These are phyloP conservation scores for Pempheris klunzingeri DNA, from an alignment of 2,797 vertebrate species.

Conservation along the genomic window DNA sequence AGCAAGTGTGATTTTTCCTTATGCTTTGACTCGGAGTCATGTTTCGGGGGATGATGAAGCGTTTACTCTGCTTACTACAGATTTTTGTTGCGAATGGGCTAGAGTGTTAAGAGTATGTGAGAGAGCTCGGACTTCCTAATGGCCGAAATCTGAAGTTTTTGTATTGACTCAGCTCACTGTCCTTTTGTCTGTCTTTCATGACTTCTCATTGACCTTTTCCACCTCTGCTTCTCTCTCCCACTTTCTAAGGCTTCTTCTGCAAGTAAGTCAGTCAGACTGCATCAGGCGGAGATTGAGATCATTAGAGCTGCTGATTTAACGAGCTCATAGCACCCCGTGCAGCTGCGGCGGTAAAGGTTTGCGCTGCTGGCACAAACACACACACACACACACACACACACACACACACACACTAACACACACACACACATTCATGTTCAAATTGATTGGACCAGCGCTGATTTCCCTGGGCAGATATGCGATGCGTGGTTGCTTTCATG, in stretches of 20 bases:
- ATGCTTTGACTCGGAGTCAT: conserved; percentile 28
- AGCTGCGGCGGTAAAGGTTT: conserved; percentile 58
- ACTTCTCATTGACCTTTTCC: conserved; percentile 46
- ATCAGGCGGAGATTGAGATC: conserved; percentile 68
- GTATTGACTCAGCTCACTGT: conserved; percentile 13
- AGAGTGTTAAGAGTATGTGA: background rate
- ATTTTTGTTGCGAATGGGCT: conserved; percentile 11
- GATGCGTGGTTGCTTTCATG: conserved; percentile 68
- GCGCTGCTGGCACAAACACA: conserved; percentile 35
- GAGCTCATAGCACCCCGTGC: conserved; percentile 53
- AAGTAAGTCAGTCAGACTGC: conserved; percentile 55
- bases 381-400: conserved; percentile 22
- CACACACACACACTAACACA: conserved; percentile 24
- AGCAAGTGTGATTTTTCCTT: conserved; percentile 11
- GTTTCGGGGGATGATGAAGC: conserved; percentile 15
- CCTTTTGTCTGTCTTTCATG: conserved; percentile 8
- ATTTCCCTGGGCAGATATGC: conserved; percentile 77
- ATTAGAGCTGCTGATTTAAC: conserved; percentile 75
- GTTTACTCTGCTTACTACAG: conserved; percentile 18
- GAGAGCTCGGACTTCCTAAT: background rate
- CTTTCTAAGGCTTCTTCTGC: conserved; percentile 34
- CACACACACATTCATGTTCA: conserved; percentile 17
- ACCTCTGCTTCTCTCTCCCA: conserved; percentile 3
- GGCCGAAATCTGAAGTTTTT: conserved; percentile 30
- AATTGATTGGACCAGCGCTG: conserved; percentile 74